Conservation (phyloP, 2,888 invertebrate species). For the Hoplodrina blanda region DNA sequence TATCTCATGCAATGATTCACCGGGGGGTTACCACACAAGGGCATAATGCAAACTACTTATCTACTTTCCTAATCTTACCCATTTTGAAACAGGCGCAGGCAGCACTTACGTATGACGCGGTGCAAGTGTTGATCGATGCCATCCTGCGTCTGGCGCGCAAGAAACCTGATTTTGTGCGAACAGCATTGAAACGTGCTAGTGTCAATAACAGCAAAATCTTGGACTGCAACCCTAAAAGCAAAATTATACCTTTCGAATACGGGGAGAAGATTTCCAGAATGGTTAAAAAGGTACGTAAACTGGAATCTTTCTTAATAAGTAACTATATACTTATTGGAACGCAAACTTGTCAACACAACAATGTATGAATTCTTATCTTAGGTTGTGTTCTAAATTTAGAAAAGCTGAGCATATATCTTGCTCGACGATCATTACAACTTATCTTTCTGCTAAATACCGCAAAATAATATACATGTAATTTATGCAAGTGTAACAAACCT, state of each 20-base stretch:
- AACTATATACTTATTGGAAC: constrained; percentile 3
- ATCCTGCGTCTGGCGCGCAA: constrained; percentile 95
- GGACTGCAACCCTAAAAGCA: constrained; percentile 95
- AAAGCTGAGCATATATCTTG: constrained; percentile 12
- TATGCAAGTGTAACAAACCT: constrained; percentile 39
- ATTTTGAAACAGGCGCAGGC: constrained; percentile 94
- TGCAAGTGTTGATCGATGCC: constrained; percentile 96
- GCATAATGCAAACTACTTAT: background rate
- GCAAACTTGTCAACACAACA: constrained; percentile 12
- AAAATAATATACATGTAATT: constrained; percentile 7
- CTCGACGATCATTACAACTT: constrained; percentile 12
- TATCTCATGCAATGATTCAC: background rate
- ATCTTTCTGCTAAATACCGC: background rate
- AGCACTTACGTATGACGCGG: constrained; percentile 98
- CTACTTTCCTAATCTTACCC: background rate
- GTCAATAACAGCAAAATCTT: constrained; percentile 92
- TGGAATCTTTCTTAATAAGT: constrained; percentile 21
- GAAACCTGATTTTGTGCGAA: constrained; percentile 94
- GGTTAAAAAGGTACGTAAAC: constrained; percentile 92
- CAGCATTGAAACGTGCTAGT: constrained; percentile 86
- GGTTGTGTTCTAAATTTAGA: constrained; percentile 30
- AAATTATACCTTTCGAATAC: constrained; percentile 95
- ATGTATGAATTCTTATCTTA: constrained; percentile 18
- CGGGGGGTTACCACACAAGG: too few species aligned
- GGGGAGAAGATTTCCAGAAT: constrained; percentile 96